These are phyloP conservation scores for Polylopha cassiicola DNA, from an alignment of 2,888 invertebrate genomes.

Conservation along the genomic window DNA sequence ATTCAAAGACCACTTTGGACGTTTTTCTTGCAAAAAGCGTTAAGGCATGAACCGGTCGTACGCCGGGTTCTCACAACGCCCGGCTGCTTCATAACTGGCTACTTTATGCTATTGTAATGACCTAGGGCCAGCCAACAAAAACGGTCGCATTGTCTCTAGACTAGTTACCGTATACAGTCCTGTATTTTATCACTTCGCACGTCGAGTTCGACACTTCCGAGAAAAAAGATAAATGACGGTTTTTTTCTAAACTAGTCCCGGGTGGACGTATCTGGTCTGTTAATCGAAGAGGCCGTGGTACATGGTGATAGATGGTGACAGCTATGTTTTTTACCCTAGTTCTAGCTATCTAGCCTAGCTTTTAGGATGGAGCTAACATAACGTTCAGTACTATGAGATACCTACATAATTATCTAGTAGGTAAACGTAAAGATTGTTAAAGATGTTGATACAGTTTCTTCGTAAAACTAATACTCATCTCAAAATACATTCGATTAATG, in stretches of 20 bases:
- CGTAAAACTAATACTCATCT: slow-evolving; percentile 36
- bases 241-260: slow-evolving; percentile 22
- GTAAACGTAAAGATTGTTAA: too few relatives aligned
- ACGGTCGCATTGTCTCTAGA: slow-evolving; percentile 64
- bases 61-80: slow-evolving; percentile 53
- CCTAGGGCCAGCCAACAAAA: slow-evolving; percentile 69
- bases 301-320: too few relatives aligned
- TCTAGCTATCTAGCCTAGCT: too few relatives aligned
- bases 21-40: slow-evolving; percentile 60
- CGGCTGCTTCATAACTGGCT: slow-evolving; percentile 66
- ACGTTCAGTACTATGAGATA: too few relatives aligned
- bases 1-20: slow-evolving; percentile 30
- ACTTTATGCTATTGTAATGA: slow-evolving; percentile 73
- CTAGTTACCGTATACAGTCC: slow-evolving; percentile 53
- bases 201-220: slow-evolving; percentile 47
- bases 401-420: too few relatives aligned
- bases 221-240: slow-evolving; percentile 32
- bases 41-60: slow-evolving; percentile 61
- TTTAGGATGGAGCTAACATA: too few relatives aligned
- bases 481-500: slow-evolving; percentile 19
- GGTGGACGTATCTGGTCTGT: slow-evolving; percentile 16
- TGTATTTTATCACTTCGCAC: slow-evolving; percentile 60
- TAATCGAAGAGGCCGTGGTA: slow-evolving; percentile 25
- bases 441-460: not conserved
- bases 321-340: not conserved